phyloP scores from a whole-genome alignment of 2,113 vertebrate species.

The Plectropomus leopardus region DNA sequence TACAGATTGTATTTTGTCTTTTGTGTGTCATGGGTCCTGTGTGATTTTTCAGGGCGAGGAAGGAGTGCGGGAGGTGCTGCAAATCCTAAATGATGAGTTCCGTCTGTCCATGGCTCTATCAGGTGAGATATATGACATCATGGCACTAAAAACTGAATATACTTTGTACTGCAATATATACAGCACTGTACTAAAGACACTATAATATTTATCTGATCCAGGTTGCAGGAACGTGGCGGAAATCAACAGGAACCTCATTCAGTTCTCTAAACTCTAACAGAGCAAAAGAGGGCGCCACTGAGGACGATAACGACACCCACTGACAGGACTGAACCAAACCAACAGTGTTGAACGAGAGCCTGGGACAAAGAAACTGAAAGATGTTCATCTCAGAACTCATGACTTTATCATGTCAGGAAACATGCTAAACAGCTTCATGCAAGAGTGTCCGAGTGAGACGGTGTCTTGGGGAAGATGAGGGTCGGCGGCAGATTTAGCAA shows the following conservation, averaged over 20 bases:
- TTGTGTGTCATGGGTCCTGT: neutral
- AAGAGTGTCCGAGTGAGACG: conserved; percentile 10
- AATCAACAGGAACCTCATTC: conserved; percentile 88
- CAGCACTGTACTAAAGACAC: neutral
- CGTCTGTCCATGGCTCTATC: conserved; percentile 91
- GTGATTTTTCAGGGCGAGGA: conserved; percentile 88
- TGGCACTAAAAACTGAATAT: neutral
- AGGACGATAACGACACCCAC: neutral
- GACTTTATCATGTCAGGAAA: neutral
- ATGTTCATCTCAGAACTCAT: neutral
- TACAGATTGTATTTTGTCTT: neutral
- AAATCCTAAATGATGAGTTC: conserved; percentile 93
- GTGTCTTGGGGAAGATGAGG: neutral
- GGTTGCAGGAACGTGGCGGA: conserved; percentile 89
- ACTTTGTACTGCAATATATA: too few relatives aligned
- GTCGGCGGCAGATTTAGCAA: conserved; percentile 16
- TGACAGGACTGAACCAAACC: conserved; percentile 4
- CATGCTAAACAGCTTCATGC: neutral
- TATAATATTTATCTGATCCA: conserved; percentile 45
- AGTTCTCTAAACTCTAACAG: conserved; percentile 84
- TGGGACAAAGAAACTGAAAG: conserved; percentile 1
- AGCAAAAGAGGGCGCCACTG: conserved; percentile 53
- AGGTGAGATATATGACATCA: conserved; percentile 78
- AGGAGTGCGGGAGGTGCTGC: conserved; percentile 90
- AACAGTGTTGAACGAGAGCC: neutral